Base-by-base conservation (phyloP, 2,888 invertebrate species). In the Halictus quadricinctus region DNA sequence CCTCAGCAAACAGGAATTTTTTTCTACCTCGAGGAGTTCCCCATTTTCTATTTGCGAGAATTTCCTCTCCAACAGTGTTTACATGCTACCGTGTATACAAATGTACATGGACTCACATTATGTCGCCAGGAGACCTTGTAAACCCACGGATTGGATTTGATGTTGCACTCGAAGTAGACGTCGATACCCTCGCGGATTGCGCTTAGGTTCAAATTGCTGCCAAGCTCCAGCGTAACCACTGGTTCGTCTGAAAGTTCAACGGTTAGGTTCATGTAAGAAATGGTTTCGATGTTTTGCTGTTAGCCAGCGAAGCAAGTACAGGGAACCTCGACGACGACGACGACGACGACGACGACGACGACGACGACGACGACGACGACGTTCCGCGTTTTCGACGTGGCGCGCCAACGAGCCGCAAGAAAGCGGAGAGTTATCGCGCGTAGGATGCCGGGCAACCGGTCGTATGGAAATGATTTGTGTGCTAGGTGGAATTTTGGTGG, bases 81-180 rank as follows among this genome's bases (percentile, higher is more conserved):
- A 50, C 21, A 50, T 18, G 18, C 18, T 50, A 50, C 50, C 7
- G 18, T 50, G 7, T 15, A 15, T 50, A 50, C 50, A 15, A 50
- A 3, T 21, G 54, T 54, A 10, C 8, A 21, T 64, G 29, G 82
- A 93, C 94, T 94, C 89, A 97, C 97, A 94, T 97, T 97, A 93
- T 97, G 97, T 91, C 96, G 95, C 97, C 97, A 97, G 92, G 96
- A 96, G 91, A 97, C 97, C 95, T 96, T 96, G 93, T 96, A 96
- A 79, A 97, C 96, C 96, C 97, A 97, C 0, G 98, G 98, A 95
- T 98, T 98, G 41, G 98, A 97, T 94, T 97, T 97, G 92, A 98
- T 98, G 94, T 97, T 97, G 95, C 98, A 98, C 94, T 98, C 98
- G 94, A 98, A 98, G 95, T 98, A 98, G 18, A 98, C 98, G 94